These are phyloP conservation scores for Oscheius onirici DNA, from an alignment of 2,888 invertebrate species.

Conservation along the genomic window DNA sequence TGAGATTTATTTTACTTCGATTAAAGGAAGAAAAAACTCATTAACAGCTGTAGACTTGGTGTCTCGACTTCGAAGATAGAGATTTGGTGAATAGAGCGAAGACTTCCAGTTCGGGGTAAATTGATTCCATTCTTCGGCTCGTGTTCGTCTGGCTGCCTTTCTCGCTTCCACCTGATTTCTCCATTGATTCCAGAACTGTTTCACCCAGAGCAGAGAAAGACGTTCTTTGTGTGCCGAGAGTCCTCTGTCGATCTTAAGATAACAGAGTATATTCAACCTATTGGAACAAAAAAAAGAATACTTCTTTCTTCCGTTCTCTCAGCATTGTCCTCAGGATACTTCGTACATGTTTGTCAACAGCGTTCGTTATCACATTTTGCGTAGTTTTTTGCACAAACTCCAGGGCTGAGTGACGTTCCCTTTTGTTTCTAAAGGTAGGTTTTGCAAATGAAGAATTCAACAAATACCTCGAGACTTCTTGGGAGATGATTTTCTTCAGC, in stretches of 20 bases:
- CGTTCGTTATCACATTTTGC: constrained; percentile 11
- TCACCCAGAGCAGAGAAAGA: constrained; percentile 43
- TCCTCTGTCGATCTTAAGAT: constrained; percentile 1
- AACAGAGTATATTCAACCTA: not conserved
- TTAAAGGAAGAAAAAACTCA: not conserved
- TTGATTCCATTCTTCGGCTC: constrained; percentile 22
- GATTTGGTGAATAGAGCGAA: not conserved
- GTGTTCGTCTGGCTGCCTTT: constrained; percentile 27
- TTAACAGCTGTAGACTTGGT: not conserved
- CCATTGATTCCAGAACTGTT: constrained; percentile 58
- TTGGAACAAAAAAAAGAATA: not conserved
- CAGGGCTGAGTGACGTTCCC: constrained; percentile 13
- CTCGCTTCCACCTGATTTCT: constrained; percentile 37
- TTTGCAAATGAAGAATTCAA: no score
- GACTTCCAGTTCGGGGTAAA: constrained; percentile 42
- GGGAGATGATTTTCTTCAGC: constrained; percentile 2
- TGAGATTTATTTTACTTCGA: not conserved
- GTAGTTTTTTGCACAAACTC: not conserved
- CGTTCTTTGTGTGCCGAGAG: constrained; percentile 28
- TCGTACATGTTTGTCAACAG: not conserved
- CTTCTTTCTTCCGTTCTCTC: not conserved
- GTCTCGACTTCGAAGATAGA: not conserved
- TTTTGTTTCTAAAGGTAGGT: constrained; percentile 26
- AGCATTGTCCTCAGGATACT: not conserved
- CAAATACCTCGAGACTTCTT: not conserved